Conservation (phyloP, 2,113 vertebrate species). For the Oreochromis tanganicae region DNA sequence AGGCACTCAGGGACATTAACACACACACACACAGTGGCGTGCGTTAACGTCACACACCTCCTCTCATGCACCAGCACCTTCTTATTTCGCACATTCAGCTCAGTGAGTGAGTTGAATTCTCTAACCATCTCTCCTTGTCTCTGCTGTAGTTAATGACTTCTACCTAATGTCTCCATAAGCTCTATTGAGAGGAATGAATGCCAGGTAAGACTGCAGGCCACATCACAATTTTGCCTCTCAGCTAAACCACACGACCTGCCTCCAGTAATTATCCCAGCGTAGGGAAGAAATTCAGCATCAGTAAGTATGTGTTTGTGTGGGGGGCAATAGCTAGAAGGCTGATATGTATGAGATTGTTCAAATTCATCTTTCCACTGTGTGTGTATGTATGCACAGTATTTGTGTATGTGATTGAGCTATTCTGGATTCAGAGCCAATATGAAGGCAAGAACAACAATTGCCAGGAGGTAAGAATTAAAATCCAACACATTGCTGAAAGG, state of each 20-base stretch:
- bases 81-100: constrained; percentile 21
- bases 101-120: constrained; percentile 7
- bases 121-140: constrained; percentile 40
- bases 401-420: not conserved
- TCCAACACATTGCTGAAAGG: constrained; percentile 7
- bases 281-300: not conserved
- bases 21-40: not conserved
- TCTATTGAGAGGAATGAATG: constrained; percentile 52
- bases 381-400: not conserved
- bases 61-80: not conserved
- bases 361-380: not conserved
- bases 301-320: not conserved
- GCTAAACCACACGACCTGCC: constrained; percentile 14
- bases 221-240: constrained; percentile 22
- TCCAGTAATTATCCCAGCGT: constrained; percentile 40
- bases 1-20: not conserved
- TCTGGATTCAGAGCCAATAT: not conserved
- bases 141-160: constrained; percentile 55
- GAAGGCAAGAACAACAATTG: not conserved
- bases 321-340: not conserved
- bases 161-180: constrained; percentile 61
- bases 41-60: not conserved
- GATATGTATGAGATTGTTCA: constrained; percentile 12
- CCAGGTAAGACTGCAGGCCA: constrained; percentile 47
- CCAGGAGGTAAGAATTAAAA: constrained; percentile 16